Evolutionary conservation across 2,797 vertebrate genomes (phyloP), one percentile per base, ranked within the genome.

Genomic region (Microchirus variegatus): DNA sequence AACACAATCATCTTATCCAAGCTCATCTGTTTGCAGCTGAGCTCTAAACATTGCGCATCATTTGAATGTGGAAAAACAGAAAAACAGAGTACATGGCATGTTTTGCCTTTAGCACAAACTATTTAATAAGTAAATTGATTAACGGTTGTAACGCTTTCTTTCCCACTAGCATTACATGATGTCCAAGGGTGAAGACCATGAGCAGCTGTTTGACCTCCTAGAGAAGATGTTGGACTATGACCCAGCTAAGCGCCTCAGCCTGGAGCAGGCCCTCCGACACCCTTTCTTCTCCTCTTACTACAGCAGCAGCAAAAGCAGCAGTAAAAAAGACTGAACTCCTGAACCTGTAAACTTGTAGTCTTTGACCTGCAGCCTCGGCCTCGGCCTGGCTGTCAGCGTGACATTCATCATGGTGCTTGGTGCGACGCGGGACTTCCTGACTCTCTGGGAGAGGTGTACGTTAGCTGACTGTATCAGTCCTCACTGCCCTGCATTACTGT

Each of bases 381-480:
- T 18, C 15, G 37, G 51, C 41, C 63, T 14, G 19, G 16, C 65
- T 59, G 70, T 75, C 67, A 26, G 51, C 41, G 6, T 68, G 64
- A 67, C 50, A 2, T 59, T 35, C 1, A 17, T 74, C 62, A 37
- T 16, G 40, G 59, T 44, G 50, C 43, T 60, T 16, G 3, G 45
- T 52, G 31, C 35, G 45, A 46, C 51, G 63, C 60, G 47, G 26
- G 14, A 63, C 56, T 51, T 71, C 65, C 73, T 65, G 79, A 75
- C 77, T 90, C 87, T 93, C 76, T 51, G 65, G 53, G 85, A 94
- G 87, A 89, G 86, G 75, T 73, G 36, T 38, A 81, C 40, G 47
- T 64, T 60, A 67, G 18, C 48, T 59, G 91, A 91, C 96, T 97
- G 96, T 85, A 96, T 96, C 95, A 96, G 96, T 97, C 95, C n/a